A percentile compares a stretch with the other conserved stretches of the same genome.
Evolutionary conservation across 2,888 invertebrate genomes (phyloP).

Genomic region (Abrostola tripartita): DNA sequence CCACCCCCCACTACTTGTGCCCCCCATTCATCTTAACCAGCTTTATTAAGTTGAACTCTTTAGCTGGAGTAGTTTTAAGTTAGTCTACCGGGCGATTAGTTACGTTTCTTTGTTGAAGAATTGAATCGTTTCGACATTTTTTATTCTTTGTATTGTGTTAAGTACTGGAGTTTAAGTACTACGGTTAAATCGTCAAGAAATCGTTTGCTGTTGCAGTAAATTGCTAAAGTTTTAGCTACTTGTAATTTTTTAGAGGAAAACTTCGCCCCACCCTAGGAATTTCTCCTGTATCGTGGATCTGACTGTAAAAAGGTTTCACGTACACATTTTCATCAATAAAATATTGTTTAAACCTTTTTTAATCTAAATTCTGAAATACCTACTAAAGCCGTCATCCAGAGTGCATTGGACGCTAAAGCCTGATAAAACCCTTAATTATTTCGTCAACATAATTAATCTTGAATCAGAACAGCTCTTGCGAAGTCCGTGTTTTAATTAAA

Average conservation of each 20-base stretch:
- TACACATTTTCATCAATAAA: too few relatives aligned
- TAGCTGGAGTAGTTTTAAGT: conserved; percentile 62
- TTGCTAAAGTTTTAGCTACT: too few relatives aligned
- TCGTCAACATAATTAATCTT: conserved; percentile 50
- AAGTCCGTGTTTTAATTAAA: conserved; percentile 71
- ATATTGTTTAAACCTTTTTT: background rate
- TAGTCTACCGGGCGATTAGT: conserved; percentile 55
- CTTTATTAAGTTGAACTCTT: conserved; percentile 71
- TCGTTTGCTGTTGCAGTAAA: background rate
- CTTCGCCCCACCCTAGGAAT: too few relatives aligned
- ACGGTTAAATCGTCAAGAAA: conserved; percentile 10
- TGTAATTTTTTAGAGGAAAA: too few relatives aligned
- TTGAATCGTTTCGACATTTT: conserved; percentile 47
- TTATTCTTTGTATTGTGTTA: conserved; percentile 49
- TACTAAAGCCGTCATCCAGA: conserved; percentile 18
- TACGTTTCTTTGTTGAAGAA: conserved; percentile 55
- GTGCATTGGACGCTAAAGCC: conserved; percentile 34
- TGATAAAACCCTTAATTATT: conserved; percentile 49
- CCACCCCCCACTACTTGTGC: conserved; percentile 22
- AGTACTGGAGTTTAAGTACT: conserved; percentile 29
- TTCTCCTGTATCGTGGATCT: too few relatives aligned
- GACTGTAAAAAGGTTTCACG: too few relatives aligned
- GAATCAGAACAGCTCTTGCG: conserved; percentile 41
- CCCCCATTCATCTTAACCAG: conserved; percentile 58
- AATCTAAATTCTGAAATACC: background rate